Percentiles rank a stretch among this genome's conserved stretches.
Evolutionary conservation across 2,797 vertebrate species (phyloP).

Genomic region (Sphaeramia orbicularis): DNA sequence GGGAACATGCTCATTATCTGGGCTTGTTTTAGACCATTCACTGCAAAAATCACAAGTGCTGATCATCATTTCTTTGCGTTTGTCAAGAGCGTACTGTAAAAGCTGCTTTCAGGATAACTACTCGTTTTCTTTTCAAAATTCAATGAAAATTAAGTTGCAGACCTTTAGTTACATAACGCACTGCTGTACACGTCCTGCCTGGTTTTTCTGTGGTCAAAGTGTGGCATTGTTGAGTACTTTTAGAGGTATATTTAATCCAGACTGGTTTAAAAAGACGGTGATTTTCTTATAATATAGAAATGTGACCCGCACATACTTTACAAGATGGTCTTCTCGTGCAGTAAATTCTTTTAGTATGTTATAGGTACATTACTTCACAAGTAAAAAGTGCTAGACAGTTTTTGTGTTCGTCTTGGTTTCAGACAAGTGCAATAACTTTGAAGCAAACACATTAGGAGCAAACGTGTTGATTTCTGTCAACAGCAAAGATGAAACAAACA

Average conservation of each 20-base stretch:
- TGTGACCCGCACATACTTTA: background rate
- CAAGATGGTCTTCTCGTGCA: background rate
- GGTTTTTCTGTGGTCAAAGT: conserved; percentile 10
- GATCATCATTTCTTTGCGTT: background rate
- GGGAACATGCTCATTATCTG: conserved; percentile 13
- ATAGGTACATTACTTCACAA: conserved; percentile 18
- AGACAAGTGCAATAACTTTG: background rate
- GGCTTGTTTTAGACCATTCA: background rate
- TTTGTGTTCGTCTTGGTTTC: conserved; percentile 47
- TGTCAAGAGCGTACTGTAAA: conserved; percentile 32
- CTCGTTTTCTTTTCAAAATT: conserved; percentile 29
- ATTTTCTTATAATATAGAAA: conserved; percentile 1
- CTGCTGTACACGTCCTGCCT: conserved; percentile 24
- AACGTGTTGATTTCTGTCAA: conserved; percentile 20
- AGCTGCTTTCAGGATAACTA: conserved; percentile 33
- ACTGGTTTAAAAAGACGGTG: conserved; percentile 15
- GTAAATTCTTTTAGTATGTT: background rate
- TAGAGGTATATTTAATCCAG: background rate
- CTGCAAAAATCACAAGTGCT: conserved; percentile 3
- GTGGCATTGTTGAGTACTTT: background rate
- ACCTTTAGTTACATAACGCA: conserved; percentile 32
- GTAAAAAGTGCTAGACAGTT: background rate
- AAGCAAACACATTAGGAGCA: conserved; percentile 18
- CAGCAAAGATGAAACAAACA: conserved; percentile 6
- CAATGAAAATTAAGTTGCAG: conserved; percentile 7